Base-by-base conservation (phyloP, 2,888 invertebrate genomes). In the Schrankia costaestrigalis region DNA sequence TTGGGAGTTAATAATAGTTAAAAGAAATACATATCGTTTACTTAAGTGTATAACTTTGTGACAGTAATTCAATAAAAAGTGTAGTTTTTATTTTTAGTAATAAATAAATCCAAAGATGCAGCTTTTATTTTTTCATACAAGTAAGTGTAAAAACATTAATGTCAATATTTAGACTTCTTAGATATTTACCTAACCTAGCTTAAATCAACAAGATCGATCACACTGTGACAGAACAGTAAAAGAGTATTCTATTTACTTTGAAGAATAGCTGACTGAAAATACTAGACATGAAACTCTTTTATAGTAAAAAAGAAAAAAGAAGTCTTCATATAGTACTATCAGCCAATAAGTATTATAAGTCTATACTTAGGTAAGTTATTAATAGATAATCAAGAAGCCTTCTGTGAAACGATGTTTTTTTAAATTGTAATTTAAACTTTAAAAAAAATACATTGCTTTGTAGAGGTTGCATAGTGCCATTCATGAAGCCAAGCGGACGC, bases 1-100 rank as follows among this genome's bases (percentile, higher is more conserved):
- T 51, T 40, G 61, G 68, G 64, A 60, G 39, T 43, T 54, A 56
- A 54, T 54, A 60, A 71, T 69, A 72, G 63, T 63, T 64, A 63
- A 64, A 72, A 38, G 31, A 34, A 67, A 83, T 78, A 85, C 86
- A 86, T 86, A 86, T 86, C 86, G 78, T 81, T 83, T 78, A 75
- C 58, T 50, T 83, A 78, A 79, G 76, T 69, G 62, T 65, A 64
- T 67, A 64, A 64, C 56, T 60, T 71, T 63, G 81, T 81, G 82
- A 81, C 86, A 76, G 69, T 75, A 72, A 74, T 57, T 78, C 84
- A 83, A 80, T 81, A 78, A 78, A 56, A 21, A 62, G 41, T 40
- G 67, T 73, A 74, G 78, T 49, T 31, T 51, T 62, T 54, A 56
- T 55, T 61, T n/a, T 51, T 62, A 61, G 63, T 60, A 49, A 60